Conservation (phyloP, 2,797 vertebrate species). For the Benthosema pterotum region DNA sequence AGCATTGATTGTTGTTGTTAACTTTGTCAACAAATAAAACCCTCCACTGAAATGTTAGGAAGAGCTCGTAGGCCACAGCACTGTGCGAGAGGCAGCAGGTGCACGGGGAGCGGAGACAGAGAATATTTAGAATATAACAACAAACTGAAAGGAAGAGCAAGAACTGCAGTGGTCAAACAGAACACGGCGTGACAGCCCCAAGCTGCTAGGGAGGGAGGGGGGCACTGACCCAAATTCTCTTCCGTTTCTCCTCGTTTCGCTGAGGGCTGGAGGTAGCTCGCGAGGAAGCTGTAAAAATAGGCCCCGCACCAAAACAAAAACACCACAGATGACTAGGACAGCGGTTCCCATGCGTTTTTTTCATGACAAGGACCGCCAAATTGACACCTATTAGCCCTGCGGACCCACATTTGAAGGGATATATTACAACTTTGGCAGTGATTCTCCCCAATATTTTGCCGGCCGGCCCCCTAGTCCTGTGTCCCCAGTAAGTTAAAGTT, state of each 20-base stretch:
- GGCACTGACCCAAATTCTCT: conserved; percentile 62
- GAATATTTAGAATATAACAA: conserved; percentile 26
- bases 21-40: too few relatives aligned
- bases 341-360: too few relatives aligned
- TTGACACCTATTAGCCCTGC: too few relatives aligned
- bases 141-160: not conserved
- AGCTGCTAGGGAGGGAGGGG: conserved; percentile 27
- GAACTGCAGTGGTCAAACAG: conserved; percentile 45
- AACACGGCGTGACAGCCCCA: conserved; percentile 47
- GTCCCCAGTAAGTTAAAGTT: too few relatives aligned
- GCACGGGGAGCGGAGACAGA: conserved; percentile 18
- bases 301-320: conserved; percentile 21
- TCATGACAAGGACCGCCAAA: too few relatives aligned
- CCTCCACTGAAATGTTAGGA: too few relatives aligned
- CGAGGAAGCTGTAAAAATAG: conserved; percentile 5
- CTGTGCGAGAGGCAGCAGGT: conserved; percentile 33
- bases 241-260: conserved; percentile 23
- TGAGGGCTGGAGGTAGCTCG: conserved; percentile 6
- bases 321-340: not conserved
- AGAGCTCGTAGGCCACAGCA: too few relatives aligned
- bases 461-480: too few relatives aligned
- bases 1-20: too few relatives aligned
- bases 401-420: too few relatives aligned
- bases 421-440: too few relatives aligned
- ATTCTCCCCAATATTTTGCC: too few relatives aligned